Evolutionary conservation across 2,797 vertebrate species (phyloP), one percentile per base, ranked within the genome.

Genomic region (Coccyzus lansbergi): DNA sequence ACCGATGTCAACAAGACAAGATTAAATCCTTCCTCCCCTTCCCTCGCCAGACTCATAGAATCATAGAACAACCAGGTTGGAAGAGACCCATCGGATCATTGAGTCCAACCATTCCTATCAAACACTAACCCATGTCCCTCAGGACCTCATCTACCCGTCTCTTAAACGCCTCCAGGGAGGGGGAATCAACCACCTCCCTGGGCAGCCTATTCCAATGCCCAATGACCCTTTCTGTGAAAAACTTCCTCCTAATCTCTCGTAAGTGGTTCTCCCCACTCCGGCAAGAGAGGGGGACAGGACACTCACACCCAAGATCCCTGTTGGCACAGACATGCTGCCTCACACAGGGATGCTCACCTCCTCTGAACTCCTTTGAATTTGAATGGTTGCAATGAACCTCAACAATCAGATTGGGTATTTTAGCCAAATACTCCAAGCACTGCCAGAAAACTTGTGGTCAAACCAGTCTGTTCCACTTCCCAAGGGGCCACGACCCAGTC

Each of bases 1-100:
- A 18, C 26, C 3, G 0, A 1, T 19, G 51, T 7, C 20, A 7
- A 12, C 26, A 0, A 17, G 40, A 13, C 10, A 3, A 33, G n/a
- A 48, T 7, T 0, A 16, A 48, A 55, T 12, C 42, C 51, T 26
- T 17, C 64, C 10, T 4, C 62, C 53, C 62, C 2, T n/a, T 34
- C 62, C 51, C 44, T 22, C 7, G 17, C 48, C 83, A 49, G 20
- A 3, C 24, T 10, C n/a, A n/a, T n/a, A n/a, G n/a, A n/a, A n/a
- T n/a, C n/a, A n/a, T n/a, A n/a, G n/a, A n/a, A n/a, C n/a, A n/a
- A n/a, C n/a, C n/a, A n/a, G n/a, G n/a, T n/a, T n/a, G n/a, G n/a
- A n/a, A n/a, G n/a, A n/a, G n/a, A n/a, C n/a, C n/a, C n/a, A n/a
- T n/a, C n/a, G n/a, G n/a, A n/a, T n/a, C n/a, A n/a, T n/a, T n/a